A percentile compares a stretch with the other conserved stretches of the same genome.
Evolutionary conservation across 2,113 vertebrate genomes (phyloP).

Genomic region (Haliaeetus leucogaster): DNA sequence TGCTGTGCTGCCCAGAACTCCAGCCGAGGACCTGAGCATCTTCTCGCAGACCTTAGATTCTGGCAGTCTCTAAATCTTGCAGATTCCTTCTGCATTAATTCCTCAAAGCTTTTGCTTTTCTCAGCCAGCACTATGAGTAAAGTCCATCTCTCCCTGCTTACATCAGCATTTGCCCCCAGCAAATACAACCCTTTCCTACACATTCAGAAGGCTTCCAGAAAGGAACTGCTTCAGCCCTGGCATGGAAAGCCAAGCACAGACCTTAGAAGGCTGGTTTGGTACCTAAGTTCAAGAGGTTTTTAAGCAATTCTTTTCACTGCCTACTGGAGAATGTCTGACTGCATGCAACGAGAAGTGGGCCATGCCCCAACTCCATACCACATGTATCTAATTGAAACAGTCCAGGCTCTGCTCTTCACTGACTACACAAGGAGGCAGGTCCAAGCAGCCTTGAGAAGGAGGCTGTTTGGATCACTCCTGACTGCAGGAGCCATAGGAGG

Average conservation of each 20-base stretch:
- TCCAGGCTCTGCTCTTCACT: background rate
- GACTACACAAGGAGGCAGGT: background rate
- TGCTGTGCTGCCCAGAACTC: background rate
- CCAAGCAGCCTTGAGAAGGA: background rate
- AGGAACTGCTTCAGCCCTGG: background rate
- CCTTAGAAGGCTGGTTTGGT: background rate
- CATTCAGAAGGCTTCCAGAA: background rate
- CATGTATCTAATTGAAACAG: rapidly evolving
- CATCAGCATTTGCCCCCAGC: background rate
- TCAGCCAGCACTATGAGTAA: background rate
- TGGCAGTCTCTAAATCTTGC: background rate
- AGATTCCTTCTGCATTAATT: background rate
- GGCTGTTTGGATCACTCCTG: background rate
- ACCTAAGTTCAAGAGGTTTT: background rate
- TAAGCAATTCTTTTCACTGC: background rate
- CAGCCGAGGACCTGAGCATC: background rate
- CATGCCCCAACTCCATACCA: background rate
- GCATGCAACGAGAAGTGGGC: background rate
- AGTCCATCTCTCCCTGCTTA: background rate
- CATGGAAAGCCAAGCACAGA: background rate
- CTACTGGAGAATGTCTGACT: background rate
- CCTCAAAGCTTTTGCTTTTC: background rate
- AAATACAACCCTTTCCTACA: background rate
- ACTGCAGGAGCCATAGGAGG: background rate
- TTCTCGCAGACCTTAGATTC: background rate